Evolutionary conservation across 2,888 invertebrate genomes (phyloP), one percentile per base, ranked within the genome.

Genomic region (Meloe dianella): DNA sequence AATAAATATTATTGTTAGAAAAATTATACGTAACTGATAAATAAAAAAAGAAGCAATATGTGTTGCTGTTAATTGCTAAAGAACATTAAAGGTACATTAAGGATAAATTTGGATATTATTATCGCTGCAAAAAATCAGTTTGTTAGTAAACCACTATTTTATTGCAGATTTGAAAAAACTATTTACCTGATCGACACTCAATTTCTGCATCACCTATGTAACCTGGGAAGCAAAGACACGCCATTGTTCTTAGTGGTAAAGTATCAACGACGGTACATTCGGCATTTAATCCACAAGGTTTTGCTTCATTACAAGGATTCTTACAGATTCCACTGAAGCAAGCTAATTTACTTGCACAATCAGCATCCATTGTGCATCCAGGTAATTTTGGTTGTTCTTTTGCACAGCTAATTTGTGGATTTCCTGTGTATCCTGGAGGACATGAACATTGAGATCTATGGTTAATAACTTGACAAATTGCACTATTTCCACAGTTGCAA

Each of bases 261-360:
- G 94, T 94, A 78, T 95, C 92, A 27, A 94, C 90, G 10, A 96
- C 95, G 9, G 90, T 88, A 80, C 96, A 96, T 73, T 91, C 88
- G 0, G 96, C 94, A 79, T 92, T 91, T 41, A 85, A 80, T 17
- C 94, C 94, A 78, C 95, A 96, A 0, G 95, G 94, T 78, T 89
- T 88, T 1, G 91, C 91, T 67, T 90, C 88, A 7, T 85, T 80
- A 80, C 96, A 96, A 0, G 95, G 95, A 80, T 95, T 92, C 77
- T 88, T 90, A 79, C 96, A 96, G 71, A 86, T 85, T 57, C 91
- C 91, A 78, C 87, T 89, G 79, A 95, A 91, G 83, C 96, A 96
- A 51, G 95, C 95, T 72, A 93, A 82, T 79, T 91, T 92, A 72
- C 92, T 92, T n/a, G 94, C 89, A 79, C 95, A 96, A 74, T 95